Evolutionary conservation across 2,888 invertebrate genomes (phyloP), one percentile per base, ranked within the genome.

Genomic region (Leptinotarsa tumamoca): DNA sequence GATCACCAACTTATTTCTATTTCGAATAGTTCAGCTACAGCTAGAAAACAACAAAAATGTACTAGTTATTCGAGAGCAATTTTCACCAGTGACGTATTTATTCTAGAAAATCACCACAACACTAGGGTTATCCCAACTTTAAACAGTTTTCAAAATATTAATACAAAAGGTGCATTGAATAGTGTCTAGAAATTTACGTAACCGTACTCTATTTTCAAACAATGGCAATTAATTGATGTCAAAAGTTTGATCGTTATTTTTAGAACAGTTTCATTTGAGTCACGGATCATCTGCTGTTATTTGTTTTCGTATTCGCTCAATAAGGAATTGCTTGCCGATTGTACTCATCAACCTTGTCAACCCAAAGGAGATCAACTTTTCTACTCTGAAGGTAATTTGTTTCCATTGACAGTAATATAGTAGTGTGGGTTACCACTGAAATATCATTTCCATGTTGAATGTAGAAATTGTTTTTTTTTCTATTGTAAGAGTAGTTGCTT

Each of bases 11-110:
- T 58, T 23, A 58, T 58, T 58, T 58, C 21, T 10, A 23, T 21
- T 58, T 23, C 23, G 27, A 21, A 58, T 13, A 58, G 33, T 54
- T n/a, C 68, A 23, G 4, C 51, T 4, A 68, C 51, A 23, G 52
- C 18, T 52, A 21, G 27, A 13, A 49, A 67, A 43, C 49, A 67
- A 13, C 50, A 14, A 3, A n/a, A 13, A 33, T 21, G 27, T 52
- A 23, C 5, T 10, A 52, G 51, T n/a, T 27, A 68, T 43, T 27
- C 68, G 17, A 51, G 27, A 52, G 0, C n/a, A 27, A 52, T 52
- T 52, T 18, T 23, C 15, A n/a, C n/a, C 70, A 73, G 58, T 73
- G 76, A 76, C 76, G 73, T 73, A 73, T 76, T 74, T 74, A 74
- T 71, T 70, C 61, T 76, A 70, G 71, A 71, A 76, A 67, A 58